Evolutionary conservation across 2,888 invertebrate genomes (phyloP).

Genomic region (Rhagophthalmus giganteus): DNA sequence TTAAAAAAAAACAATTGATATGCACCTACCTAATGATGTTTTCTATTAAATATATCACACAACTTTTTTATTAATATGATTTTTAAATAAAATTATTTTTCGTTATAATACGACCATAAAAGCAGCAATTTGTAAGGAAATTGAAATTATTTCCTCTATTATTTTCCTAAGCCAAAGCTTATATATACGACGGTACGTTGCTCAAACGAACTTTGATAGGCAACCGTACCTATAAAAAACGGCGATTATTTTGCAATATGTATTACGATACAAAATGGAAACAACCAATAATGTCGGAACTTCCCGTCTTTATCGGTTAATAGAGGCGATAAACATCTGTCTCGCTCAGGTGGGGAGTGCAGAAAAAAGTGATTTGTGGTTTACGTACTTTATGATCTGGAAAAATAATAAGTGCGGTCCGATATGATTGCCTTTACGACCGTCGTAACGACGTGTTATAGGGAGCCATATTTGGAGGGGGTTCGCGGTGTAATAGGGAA

Average conservation of each 20-base stretch:
- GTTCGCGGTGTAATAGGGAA: conserved; percentile 23
- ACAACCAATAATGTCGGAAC: conserved; percentile 37
- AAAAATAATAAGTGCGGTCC: conserved; percentile 49
- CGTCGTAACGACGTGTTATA: conserved; percentile 43
- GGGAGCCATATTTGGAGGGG: conserved; percentile 26
- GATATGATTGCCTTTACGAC: conserved; percentile 48
- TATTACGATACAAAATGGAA: conserved; percentile 37
- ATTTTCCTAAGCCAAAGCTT: too few relatives aligned
- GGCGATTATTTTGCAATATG: conserved; percentile 45
- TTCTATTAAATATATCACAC: too few relatives aligned
- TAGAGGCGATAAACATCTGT: conserved; percentile 32
- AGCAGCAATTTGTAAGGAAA: too few relatives aligned
- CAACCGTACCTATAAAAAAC: conserved; percentile 36
- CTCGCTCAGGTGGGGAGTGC: conserved; percentile 32
- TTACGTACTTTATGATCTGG: conserved; percentile 46
- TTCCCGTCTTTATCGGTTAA: conserved; percentile 36
- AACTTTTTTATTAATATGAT: too few relatives aligned
- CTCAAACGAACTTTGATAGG: not conserved
- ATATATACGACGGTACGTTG: not conserved
- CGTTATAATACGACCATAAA: too few relatives aligned
- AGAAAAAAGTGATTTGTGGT: conserved; percentile 45
- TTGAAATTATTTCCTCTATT: not conserved
- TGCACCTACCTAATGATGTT: too few relatives aligned
- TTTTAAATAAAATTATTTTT: too few relatives aligned
- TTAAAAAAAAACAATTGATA: too few relatives aligned